Conservation (phyloP, 2,113 vertebrate genomes). For the Xiphophorus couchianus region DNA sequence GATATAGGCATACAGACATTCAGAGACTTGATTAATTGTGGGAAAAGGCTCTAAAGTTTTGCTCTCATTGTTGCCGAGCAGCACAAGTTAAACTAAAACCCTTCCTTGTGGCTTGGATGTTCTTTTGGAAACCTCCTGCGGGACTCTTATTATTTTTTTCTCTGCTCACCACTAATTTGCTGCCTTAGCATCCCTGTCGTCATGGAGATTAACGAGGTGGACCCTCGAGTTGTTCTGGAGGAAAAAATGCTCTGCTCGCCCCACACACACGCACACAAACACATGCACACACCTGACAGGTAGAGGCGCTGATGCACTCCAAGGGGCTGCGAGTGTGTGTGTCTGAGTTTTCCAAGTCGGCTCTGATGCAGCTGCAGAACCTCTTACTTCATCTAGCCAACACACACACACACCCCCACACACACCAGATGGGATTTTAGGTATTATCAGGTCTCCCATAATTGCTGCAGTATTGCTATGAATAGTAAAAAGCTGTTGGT, state of each 20-base stretch:
- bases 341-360: not conserved
- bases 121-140: slow-evolving; percentile 52
- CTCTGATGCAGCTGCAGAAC: slow-evolving; percentile 2
- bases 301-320: slow-evolving; percentile 46
- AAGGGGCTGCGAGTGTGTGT: slow-evolving; percentile 13
- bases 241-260: slow-evolving; percentile 39
- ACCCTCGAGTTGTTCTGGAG: slow-evolving; percentile 61
- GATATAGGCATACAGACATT: not conserved
- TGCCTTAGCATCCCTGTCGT: slow-evolving; percentile 72
- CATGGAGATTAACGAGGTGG: slow-evolving; percentile 77
- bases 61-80: not conserved
- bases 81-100: slow-evolving; percentile 30
- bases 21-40: not conserved
- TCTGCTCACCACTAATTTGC: slow-evolving; percentile 64
- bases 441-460: not conserved
- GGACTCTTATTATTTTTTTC: slow-evolving; percentile 36
- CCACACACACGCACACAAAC: slow-evolving; percentile 17
- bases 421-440: not conserved
- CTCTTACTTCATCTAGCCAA: not conserved
- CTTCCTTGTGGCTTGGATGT: slow-evolving; percentile 34
- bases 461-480: not conserved
- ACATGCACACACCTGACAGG: slow-evolving; percentile 58
- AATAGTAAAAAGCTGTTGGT: not conserved
- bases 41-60: slow-evolving; percentile 4
- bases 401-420: not conserved